Percentiles rank a stretch among this genome's conserved stretches.
Evolutionary conservation across 2,888 invertebrate species (phyloP).

Genomic region (Odontothrips loti): DNA sequence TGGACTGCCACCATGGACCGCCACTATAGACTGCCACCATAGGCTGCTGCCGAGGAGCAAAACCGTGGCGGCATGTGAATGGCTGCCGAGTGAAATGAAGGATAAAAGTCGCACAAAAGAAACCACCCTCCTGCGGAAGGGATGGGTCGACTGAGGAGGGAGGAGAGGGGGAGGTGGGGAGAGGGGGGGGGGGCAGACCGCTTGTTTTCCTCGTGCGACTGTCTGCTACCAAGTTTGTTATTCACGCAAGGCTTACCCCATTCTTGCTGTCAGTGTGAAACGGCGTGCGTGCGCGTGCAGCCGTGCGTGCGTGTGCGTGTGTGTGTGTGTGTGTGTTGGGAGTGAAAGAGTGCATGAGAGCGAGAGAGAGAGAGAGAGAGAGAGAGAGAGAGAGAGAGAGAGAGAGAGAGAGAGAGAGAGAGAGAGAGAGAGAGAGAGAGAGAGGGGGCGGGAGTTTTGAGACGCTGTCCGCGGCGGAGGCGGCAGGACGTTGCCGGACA

Average conservation of each 20-base stretch:
- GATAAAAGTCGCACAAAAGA: background rate
- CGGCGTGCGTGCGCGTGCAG: too few relatives aligned
- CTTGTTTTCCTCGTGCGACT: background rate
- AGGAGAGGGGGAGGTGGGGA: background rate
- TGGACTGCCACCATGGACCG: background rate
- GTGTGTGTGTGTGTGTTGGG: too few relatives aligned
- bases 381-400: too few relatives aligned
- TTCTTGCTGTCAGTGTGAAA: background rate
- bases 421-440: too few relatives aligned
- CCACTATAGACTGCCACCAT: background rate
- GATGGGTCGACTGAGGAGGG: background rate
- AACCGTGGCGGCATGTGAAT: background rate
- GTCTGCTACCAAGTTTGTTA: slow-evolving; percentile 9
- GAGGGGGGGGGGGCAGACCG: background rate
- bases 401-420: too few relatives aligned
- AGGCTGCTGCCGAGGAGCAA: background rate
- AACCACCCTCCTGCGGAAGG: too few relatives aligned
- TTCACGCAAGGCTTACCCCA: slow-evolving; percentile 7
- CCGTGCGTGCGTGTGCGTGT: too few relatives aligned
- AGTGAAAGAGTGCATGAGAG: too few relatives aligned
- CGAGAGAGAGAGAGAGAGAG: too few relatives aligned
- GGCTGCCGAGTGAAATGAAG: background rate
- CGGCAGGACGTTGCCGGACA: too few relatives aligned
- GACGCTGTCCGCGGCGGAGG: too few relatives aligned
- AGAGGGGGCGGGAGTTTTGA: too few relatives aligned